Percentiles rank a stretch among this genome's conserved stretches.
Conservation (phyloP, 2,888 invertebrate genomes). For the Cheilosia variabilis region DNA sequence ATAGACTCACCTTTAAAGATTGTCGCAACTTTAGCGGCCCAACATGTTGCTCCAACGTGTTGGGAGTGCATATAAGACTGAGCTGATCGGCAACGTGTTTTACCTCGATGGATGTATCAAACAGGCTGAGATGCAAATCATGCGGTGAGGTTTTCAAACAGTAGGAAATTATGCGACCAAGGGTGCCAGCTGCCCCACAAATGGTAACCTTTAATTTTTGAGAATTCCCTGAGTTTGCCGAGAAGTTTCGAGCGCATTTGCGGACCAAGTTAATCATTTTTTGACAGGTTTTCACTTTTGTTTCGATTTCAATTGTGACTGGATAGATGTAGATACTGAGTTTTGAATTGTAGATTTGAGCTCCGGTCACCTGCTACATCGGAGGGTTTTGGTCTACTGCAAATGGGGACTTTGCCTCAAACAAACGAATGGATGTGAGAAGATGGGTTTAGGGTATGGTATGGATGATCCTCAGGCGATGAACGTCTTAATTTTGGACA, state of each 20-base stretch:
- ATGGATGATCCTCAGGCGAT: too few species aligned
- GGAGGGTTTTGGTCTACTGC: too few species aligned
- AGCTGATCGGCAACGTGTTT: constrained; percentile 60
- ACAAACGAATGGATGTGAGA: too few species aligned
- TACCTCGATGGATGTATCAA: constrained; percentile 61
- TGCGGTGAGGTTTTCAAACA: constrained; percentile 66
- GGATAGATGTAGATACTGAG: neutral
- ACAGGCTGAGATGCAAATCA: constrained; percentile 56
- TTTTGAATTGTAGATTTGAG: neutral
- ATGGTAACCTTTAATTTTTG: constrained; percentile 60
- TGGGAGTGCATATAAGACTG: constrained; percentile 55
- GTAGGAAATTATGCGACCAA: constrained; percentile 68
- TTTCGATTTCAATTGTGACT: constrained; percentile 1
- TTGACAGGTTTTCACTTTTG: constrained; percentile 3
- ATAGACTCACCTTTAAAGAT: constrained; percentile 61
- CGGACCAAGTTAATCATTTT: constrained; percentile 46
- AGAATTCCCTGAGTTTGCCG: constrained; percentile 6
- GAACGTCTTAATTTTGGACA: too few species aligned
- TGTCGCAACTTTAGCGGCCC: constrained; percentile 65
- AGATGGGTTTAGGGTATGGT: too few species aligned
- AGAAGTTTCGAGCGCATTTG: constrained; percentile 34
- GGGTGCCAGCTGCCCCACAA: constrained; percentile 73
- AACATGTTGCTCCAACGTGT: constrained; percentile 54
- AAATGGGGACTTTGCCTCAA: too few species aligned
- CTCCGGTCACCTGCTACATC: too few species aligned